Evolutionary conservation across 2,888 invertebrate species (phyloP).

Genomic region (Microctonus brassicae): DNA sequence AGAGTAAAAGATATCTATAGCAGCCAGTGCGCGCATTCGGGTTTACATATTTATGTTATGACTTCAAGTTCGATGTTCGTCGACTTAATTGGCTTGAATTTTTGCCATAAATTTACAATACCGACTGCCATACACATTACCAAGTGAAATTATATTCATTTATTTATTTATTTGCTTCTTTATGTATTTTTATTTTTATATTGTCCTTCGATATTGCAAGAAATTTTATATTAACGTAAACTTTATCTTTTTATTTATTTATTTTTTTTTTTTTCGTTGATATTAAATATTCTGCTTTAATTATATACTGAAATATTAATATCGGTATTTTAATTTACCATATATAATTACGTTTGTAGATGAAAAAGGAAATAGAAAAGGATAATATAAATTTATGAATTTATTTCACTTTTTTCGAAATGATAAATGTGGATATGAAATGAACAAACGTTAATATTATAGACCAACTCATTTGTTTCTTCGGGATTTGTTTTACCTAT

Average conservation of each 20-base stretch:
- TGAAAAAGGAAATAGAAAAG: too few relatives aligned
- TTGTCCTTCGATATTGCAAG: not conserved
- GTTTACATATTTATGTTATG: conserved; percentile 70
- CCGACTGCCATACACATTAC: conserved; percentile 9
- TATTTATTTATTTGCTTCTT: too few relatives aligned
- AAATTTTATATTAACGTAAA: not conserved
- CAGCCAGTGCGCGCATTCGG: conserved; percentile 56
- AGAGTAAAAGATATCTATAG: conserved; percentile 44
- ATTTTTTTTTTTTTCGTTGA: too few relatives aligned
- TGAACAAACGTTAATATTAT: conserved; percentile 45
- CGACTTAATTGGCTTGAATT: conserved; percentile 67
- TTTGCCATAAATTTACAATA: conserved; percentile 67
- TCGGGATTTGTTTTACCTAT: conserved; percentile 48
- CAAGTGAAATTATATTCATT: conserved; percentile 19
- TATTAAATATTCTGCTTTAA: too few relatives aligned
- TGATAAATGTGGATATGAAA: conserved; percentile 58
- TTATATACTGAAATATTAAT: too few relatives aligned
- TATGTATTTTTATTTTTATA: not conserved
- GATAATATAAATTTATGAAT: conserved; percentile 10
- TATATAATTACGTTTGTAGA: too few relatives aligned
- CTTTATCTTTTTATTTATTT: not conserved
- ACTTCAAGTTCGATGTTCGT: conserved; percentile 57
- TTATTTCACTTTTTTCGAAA: conserved; percentile 49
- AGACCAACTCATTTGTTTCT: conserved; percentile 65
- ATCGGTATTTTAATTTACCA: too few relatives aligned